A percentile compares a stretch with the other conserved stretches of the same genome.
Conservation (phyloP, 2,888 invertebrate species). For the Caenorhabditis japonica region DNA sequence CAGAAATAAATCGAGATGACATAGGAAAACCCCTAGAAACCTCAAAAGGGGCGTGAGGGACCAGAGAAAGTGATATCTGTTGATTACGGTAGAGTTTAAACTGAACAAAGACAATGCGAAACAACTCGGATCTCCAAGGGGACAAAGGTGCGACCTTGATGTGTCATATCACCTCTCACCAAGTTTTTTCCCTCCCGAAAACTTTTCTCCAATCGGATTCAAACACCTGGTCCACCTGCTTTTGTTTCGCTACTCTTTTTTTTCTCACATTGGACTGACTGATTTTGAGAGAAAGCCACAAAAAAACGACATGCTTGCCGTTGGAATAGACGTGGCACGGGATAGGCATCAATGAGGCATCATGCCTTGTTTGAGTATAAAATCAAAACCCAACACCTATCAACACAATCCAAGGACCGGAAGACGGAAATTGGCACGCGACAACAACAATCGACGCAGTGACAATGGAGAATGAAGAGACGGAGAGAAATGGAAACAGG, state of each 20-base stretch:
- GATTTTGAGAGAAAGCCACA: too few species aligned
- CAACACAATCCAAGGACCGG: constrained; percentile 20
- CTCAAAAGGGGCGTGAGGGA: background rate
- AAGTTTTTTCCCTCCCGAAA: background rate
- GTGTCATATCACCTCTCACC: constrained; percentile 9
- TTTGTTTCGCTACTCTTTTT: background rate
- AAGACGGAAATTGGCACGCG: constrained; percentile 9
- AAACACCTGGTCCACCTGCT: constrained; percentile 11
- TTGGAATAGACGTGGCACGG: too few species aligned
- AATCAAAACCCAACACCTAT: constrained; percentile 6
- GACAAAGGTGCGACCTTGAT: constrained; percentile 5
- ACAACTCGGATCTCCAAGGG: background rate
- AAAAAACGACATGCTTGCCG: too few species aligned
- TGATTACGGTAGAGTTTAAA: background rate
- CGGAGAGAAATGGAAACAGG: background rate
- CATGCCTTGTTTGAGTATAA: too few species aligned
- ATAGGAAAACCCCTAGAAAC: background rate
- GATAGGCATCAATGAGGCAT: too few species aligned
- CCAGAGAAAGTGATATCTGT: background rate
- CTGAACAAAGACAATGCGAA: too few species aligned
- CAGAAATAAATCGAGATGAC: constrained; percentile 9
- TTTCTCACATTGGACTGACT: too few species aligned
- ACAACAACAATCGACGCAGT: constrained; percentile 21
- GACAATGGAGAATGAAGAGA: constrained; percentile 1
- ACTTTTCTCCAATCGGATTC: constrained; percentile 3